These are phyloP conservation scores for Tipula vernalis DNA, from an alignment of 2,888 invertebrate genomes.

Conservation along the genomic window DNA sequence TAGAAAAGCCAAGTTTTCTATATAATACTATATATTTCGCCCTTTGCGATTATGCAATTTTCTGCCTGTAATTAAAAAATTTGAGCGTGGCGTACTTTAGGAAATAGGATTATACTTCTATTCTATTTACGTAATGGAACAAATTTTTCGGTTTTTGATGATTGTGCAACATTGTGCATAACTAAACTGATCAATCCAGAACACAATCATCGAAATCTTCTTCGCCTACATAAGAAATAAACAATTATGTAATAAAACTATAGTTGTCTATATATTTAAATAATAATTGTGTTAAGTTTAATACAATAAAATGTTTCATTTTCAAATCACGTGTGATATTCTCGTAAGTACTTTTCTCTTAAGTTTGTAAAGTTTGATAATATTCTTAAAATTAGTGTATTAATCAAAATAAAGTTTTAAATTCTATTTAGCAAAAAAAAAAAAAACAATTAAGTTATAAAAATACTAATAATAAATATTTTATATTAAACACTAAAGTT, in stretches of 20 bases:
- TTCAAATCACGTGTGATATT: background rate
- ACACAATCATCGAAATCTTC: too few relatives aligned
- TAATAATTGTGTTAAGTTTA: background rate
- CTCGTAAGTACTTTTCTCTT: background rate
- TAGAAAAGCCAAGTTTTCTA: too few relatives aligned
- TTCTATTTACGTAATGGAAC: too few relatives aligned
- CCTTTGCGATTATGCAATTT: too few relatives aligned
- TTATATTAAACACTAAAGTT: constrained; percentile 44
- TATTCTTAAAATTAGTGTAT: background rate
- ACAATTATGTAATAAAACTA: background rate
- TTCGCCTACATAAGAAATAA: background rate
- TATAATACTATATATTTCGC: too few relatives aligned
- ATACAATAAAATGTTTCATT: background rate
- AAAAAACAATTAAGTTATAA: background rate
- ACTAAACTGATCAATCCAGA: too few relatives aligned
- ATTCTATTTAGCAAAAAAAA: background rate
- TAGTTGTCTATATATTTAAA: background rate
- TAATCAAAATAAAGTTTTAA: background rate
- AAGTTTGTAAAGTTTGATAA: background rate
- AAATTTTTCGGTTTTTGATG: too few relatives aligned
- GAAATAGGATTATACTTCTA: too few relatives aligned
- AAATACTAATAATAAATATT: background rate
- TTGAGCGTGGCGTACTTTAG: too few relatives aligned
- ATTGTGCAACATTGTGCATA: too few relatives aligned
- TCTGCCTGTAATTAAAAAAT: too few relatives aligned